Base-by-base conservation (phyloP, 37 sponge, comb jelly and placozoan species). In the Spongia lamella region DNA sequence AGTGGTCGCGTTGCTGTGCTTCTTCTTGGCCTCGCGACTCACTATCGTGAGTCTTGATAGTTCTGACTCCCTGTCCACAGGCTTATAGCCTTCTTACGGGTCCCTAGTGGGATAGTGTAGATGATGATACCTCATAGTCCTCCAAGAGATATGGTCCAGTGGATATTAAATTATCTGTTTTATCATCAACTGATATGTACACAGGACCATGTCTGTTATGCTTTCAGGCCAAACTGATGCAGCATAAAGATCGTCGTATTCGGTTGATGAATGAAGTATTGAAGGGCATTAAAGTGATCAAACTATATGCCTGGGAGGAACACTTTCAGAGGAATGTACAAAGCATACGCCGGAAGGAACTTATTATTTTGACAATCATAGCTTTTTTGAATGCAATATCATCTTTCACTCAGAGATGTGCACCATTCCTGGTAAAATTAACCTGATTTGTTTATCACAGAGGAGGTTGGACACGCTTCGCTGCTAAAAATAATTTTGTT, bases 251-350 rank as follows among this genome's bases (percentile, higher is more conserved):
- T 56, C 52, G 64, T 21, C 59, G 96, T 21, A 86, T 86, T 30
- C 92, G 89, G 73, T 75, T 83, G 21, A 88, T 91, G 29, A 96
- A 92, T 51, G 96, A 96, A 49, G 72, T 96, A 20, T 62, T 96
- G 20, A 91, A 96, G 66, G 96, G 96, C 9, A 89, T 96, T 29
- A 96, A 94, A 84, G 99, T 98, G 55, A 95, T 98, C 70, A 98
- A 98, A 63, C 75, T 98, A 61, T 94, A 98, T 69, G 95, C 96
- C 0, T 98, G 99, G 99, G 99, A 98, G 83, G 68, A 74, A 20
- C 80, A 85, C 49, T 88, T 86, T 63, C 68, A 80, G 62, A 63
- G 70, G 16, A 71, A 72, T 38, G 78, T 98, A 20, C 65, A 74
- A 56, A 77, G 54, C 20, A 83, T 98, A 27, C 73, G 99, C 19